Percentiles rank a stretch among this genome's conserved stretches.
These are phyloP conservation scores for Dasyurus viverrinus DNA, from an alignment of 2,113 vertebrate genomes.

Conservation along the genomic window DNA sequence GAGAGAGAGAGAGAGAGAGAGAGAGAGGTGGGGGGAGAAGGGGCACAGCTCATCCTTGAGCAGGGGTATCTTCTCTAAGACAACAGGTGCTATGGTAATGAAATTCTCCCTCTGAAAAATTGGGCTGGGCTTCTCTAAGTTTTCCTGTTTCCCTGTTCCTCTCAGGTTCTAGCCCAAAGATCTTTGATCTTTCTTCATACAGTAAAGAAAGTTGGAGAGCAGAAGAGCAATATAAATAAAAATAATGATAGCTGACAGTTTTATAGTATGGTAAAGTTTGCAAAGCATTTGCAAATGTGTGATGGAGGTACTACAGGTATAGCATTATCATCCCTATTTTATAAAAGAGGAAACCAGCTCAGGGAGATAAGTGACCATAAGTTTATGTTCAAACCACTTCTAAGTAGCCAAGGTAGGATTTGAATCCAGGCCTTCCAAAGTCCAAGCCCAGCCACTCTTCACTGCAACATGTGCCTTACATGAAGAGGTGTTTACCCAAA, in stretches of 20 bases:
- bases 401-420: background rate
- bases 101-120: background rate
- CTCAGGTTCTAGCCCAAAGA: background rate
- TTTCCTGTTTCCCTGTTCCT: background rate
- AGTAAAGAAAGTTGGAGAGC: background rate
- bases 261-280: background rate
- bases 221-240: background rate
- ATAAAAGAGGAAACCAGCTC: background rate
- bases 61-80: background rate
- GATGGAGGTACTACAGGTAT: background rate
- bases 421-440: background rate
- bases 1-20: background rate
- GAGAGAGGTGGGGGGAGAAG: too few relatives aligned
- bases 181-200: background rate
- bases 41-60: background rate
- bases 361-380: background rate
- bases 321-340: background rate
- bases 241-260: background rate
- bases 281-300: background rate
- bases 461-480: background rate
- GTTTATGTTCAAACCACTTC: background rate
- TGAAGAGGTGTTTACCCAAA: background rate
- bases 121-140: background rate
- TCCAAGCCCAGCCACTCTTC: background rate
- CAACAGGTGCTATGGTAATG: background rate